phyloP scores from a whole-genome alignment of 2,797 vertebrate species.

The Erethizon dorsatum region DNA sequence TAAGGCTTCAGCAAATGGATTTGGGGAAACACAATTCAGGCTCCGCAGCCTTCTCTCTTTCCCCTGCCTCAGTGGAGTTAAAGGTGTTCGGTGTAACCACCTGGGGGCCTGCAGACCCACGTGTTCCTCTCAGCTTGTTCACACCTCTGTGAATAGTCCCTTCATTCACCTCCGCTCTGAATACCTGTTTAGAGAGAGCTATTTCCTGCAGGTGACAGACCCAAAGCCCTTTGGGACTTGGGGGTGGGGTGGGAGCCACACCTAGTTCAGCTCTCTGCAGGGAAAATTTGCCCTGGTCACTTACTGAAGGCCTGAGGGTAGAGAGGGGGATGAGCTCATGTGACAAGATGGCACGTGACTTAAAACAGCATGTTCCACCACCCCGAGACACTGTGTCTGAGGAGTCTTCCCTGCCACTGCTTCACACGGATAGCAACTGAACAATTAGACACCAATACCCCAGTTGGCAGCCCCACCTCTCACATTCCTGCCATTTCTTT shows the following conservation, averaged over 20 bases:
- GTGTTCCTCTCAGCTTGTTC: not conserved
- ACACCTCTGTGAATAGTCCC: not conserved
- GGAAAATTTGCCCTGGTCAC: not conserved
- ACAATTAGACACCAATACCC: not conserved
- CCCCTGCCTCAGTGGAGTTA: not conserved
- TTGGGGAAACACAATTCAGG: not conserved
- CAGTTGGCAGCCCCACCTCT: not conserved
- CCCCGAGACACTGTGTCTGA: not conserved
- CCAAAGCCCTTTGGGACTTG: not conserved
- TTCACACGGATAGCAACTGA: not conserved
- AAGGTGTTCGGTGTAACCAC: not conserved
- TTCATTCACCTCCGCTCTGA: not conserved
- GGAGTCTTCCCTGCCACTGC: not conserved
- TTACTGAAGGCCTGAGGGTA: not conserved
- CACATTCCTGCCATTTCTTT: not conserved
- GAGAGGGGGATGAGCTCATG: not conserved
- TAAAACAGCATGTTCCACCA: not conserved
- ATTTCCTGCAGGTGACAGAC: not conserved
- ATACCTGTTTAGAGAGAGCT: not conserved
- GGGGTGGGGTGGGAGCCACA: not conserved
- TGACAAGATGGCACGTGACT: not conserved
- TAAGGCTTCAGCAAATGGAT: not conserved
- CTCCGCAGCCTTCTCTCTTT: not conserved
- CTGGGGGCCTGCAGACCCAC: too few relatives aligned
- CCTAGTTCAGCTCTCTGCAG: not conserved